A percentile compares a stretch with the other conserved stretches of the same genome.
Evolutionary conservation across 2,888 invertebrate species (phyloP).

Genomic region (Agrilus biguttatus): DNA sequence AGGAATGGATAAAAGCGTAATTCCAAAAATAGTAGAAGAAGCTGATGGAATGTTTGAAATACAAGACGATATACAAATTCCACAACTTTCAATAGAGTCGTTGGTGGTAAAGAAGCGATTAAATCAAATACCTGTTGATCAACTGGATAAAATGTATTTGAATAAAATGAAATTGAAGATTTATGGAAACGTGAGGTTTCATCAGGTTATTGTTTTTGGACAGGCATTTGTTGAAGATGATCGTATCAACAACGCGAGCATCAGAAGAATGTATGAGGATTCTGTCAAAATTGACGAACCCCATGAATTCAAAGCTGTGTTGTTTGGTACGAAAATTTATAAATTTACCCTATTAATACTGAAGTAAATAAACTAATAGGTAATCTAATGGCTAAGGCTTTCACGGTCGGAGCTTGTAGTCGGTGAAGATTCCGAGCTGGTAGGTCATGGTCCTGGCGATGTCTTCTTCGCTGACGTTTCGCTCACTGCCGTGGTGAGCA

Average conservation of each 20-base stretch:
- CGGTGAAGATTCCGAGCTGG: no score
- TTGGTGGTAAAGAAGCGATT: constrained; percentile 28
- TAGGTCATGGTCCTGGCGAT: no score
- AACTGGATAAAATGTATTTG: constrained; percentile 23
- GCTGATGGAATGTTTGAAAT: constrained; percentile 7
- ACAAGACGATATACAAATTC: constrained; percentile 8
- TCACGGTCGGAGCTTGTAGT: no score
- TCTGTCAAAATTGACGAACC: constrained; percentile 28
- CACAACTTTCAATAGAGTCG: constrained; percentile 17
- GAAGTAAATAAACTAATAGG: no score
- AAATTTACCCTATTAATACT: neutral
- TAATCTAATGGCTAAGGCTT: no score
- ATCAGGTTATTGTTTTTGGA: constrained; percentile 22
- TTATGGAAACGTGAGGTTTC: constrained; percentile 17
- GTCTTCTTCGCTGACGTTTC: no score
- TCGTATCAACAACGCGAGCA: constrained; percentile 26
- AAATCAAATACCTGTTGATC: constrained; percentile 27
- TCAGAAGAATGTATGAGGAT: constrained; percentile 24
- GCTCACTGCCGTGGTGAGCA: no score
- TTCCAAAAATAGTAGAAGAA: constrained; percentile 8
- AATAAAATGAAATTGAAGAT: constrained; percentile 5
- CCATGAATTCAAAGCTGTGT: constrained; percentile 23
- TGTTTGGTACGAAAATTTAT: constrained; percentile 28
- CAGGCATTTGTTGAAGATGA: constrained; percentile 23
- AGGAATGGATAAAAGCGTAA: constrained; percentile 8